These are phyloP conservation scores for Stenchaetothrips biformis DNA, from an alignment of 2,888 invertebrate genomes.

Conservation along the genomic window DNA sequence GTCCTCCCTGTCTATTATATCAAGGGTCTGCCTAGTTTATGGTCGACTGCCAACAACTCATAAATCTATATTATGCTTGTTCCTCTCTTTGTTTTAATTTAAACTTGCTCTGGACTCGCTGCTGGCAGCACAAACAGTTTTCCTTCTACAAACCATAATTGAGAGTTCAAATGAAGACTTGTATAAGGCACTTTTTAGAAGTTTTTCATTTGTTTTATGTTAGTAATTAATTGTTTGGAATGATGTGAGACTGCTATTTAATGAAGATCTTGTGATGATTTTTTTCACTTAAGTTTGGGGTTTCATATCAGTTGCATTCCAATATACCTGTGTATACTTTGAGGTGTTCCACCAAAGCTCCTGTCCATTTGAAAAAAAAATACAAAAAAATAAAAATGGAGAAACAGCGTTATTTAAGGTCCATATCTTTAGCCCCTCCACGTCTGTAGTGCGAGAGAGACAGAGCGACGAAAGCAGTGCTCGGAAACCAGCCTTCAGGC, in stretches of 20 bases:
- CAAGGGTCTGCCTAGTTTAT: too few relatives aligned
- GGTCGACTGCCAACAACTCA: too few relatives aligned
- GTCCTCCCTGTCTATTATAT: too few relatives aligned
- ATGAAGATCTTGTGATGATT: neutral
- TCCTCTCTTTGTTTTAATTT: neutral
- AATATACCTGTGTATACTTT: neutral
- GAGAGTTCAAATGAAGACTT: neutral
- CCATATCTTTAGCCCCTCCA: too few relatives aligned
- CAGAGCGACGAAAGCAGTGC: too few relatives aligned
- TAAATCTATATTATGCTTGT: too few relatives aligned
- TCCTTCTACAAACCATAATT: neutral
- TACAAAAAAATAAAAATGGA: too few relatives aligned
- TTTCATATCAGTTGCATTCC: neutral
- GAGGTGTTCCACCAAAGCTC: neutral
- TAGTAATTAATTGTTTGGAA: too few relatives aligned
- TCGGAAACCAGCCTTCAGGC: too few relatives aligned
- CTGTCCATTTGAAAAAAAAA: neutral
- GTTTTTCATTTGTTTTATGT: neutral
- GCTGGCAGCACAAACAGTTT: slow-evolving; percentile 10
- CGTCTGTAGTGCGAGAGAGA: too few relatives aligned
- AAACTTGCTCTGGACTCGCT: neutral
- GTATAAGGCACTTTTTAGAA: too few relatives aligned
- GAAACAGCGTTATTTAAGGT: too few relatives aligned
- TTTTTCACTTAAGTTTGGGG: neutral
- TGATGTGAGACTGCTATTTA: neutral